Percentiles rank a stretch among this genome's conserved stretches.
phyloP scores from a whole-genome alignment of 2,888 invertebrate species.

The Rhagium mordax region DNA sequence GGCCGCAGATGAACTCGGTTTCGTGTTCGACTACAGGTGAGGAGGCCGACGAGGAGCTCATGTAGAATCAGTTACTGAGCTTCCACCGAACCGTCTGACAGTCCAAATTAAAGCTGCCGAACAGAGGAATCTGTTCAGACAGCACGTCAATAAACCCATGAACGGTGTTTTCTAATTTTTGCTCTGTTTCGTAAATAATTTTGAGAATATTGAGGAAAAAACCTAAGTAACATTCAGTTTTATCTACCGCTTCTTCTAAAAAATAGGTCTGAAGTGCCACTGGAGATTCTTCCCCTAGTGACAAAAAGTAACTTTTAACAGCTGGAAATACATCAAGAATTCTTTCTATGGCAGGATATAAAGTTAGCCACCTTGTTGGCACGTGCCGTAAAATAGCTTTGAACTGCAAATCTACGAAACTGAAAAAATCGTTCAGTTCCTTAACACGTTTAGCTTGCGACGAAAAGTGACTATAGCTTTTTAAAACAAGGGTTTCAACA shows the following conservation, averaged over 20 bases:
- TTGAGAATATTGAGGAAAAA: conserved; percentile 25
- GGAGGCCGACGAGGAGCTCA: no score
- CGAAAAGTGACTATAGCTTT: conserved; percentile 34
- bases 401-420: conserved; percentile 26
- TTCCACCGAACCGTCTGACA: no score
- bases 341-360: conserved; percentile 28
- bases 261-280: neutral
- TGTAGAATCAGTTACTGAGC: no score
- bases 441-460: conserved; percentile 26
- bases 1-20: no score
- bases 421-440: conserved; percentile 31
- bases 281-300: conserved; percentile 6
- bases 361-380: conserved; percentile 30
- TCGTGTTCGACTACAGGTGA: no score
- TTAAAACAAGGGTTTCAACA: neutral
- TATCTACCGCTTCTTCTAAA: neutral
- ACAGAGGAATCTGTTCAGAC: no score
- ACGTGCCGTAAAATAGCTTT: conserved; percentile 17
- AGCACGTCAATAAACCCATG: no score
- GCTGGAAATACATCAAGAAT: neutral
- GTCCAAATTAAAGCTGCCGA: no score
- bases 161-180: no score
- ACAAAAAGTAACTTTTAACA: conserved; percentile 30
- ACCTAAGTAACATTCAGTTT: conserved; percentile 7
- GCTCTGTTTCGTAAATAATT: no score